Evolutionary conservation across 1,140 invertebrate species (phyloP).

Genomic region (Plectrocnemia conspersa): DNA sequence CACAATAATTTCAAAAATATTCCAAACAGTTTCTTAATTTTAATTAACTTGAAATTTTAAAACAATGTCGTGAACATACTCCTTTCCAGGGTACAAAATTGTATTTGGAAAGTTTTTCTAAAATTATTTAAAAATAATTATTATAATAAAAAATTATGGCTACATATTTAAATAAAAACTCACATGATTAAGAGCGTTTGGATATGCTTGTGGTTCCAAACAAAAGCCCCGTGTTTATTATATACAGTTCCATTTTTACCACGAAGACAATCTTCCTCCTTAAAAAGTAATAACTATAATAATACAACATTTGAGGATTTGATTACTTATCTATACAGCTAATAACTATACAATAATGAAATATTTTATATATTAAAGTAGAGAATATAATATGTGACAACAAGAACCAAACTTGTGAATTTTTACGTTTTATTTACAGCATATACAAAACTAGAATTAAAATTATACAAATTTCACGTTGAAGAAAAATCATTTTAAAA

Average conservation of each 20-base stretch:
- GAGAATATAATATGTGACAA: too few species aligned
- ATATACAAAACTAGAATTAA: too few species aligned
- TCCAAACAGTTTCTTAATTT: too few species aligned
- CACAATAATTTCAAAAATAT: too few species aligned
- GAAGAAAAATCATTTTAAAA: too few species aligned
- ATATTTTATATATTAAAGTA: too few species aligned
- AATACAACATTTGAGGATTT: not conserved
- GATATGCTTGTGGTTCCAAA: conserved; percentile 89
- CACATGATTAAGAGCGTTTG: conserved; percentile 80
- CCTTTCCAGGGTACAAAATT: conserved; percentile 23
- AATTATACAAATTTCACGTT: too few species aligned
- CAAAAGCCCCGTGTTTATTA: conserved; percentile 78
- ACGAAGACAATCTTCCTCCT: not conserved
- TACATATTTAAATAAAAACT: conserved; percentile 10
- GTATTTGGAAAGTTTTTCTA: conserved; percentile 25
- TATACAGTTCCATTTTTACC: conserved; percentile 72
- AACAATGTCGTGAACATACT: conserved; percentile 27
- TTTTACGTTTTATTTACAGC: too few species aligned
- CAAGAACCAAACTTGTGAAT: too few species aligned
- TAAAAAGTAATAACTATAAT: not conserved
- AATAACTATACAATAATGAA: too few species aligned
- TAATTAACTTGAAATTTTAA: conserved; percentile 24
- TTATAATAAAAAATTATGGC: conserved; percentile 1
- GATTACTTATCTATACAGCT: too few species aligned
- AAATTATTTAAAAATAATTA: conserved; percentile 19